Evolutionary conservation across 2,113 vertebrate genomes (phyloP), one percentile per base, ranked within the genome.

Genomic region (Paedocypris sp.): DNA sequence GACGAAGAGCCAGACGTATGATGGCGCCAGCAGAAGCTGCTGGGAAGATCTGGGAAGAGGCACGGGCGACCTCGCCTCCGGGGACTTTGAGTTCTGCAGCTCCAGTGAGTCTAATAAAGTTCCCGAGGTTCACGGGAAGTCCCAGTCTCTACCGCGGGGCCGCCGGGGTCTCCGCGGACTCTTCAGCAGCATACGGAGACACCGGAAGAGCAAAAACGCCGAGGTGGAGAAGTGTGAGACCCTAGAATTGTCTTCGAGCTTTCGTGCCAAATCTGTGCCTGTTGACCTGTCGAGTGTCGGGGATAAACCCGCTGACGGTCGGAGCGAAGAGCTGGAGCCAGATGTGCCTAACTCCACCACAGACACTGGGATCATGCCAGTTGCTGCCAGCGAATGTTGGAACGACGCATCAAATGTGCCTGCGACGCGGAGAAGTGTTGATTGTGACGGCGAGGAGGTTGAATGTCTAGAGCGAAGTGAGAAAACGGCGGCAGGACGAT

Each of bases 1-100:
- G n/a, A 74, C 80, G 51, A 98, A 94, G 70, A 95, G 92, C 67
- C 91, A 87, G 81, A 98, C 93, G 0, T 89, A 94, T 0, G 90
- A 94, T 2, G 87, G 91, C 53, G 76, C 94, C 15, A 88, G 86
- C 49, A 79, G 88, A 0, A 76, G 79, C 2, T 64, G 64, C 1
- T 69, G 71, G 0, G 86, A 89, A 11, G 83, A 80, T 26, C 64
- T 66, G 2, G 35, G 46, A 3, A 61, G 47, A 0, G 71, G 74
- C 13, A 49, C 74, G n/a, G 74, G 66, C 0, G 76, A 61, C 38
- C 59, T 70, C 22, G 74, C 79, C 22, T 69, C 76, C 13, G 79
- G 62, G 48, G 77, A 82, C 54, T 79, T 78, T 60, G 79, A 80
- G 63, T 83, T 69, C 61, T 75, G 71, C 57, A 42, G 75, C 13